phyloP scores from a whole-genome alignment of 2,113 vertebrate species.

The Herpailurus yagouaroundi region DNA sequence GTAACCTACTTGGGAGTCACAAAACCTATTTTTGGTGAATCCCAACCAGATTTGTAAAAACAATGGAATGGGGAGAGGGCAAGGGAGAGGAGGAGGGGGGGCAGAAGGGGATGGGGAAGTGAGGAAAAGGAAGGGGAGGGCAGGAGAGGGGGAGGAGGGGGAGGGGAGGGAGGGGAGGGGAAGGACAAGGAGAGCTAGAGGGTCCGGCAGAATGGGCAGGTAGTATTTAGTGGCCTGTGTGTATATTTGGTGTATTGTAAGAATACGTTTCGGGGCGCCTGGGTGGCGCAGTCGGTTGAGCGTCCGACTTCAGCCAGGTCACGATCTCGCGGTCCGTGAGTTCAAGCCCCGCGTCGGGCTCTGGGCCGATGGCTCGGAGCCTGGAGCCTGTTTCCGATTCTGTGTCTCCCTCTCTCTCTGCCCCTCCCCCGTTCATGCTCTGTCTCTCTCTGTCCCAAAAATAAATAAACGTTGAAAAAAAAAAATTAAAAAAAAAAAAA shows the following conservation, averaged over 20 bases:
- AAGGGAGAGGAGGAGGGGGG: rapidly evolving
- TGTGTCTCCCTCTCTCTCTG: too few relatives aligned
- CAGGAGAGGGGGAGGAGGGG: rapidly evolving
- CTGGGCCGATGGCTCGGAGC: too few relatives aligned
- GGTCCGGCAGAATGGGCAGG: rapidly evolving
- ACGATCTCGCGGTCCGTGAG: too few relatives aligned
- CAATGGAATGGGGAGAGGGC: background rate
- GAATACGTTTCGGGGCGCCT: background rate
- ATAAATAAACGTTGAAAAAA: too few relatives aligned
- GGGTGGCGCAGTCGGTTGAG: too few relatives aligned
- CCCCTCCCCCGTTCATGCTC: too few relatives aligned
- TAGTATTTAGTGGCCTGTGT: rapidly evolving
- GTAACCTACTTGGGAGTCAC: background rate
- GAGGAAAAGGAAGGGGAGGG: rapidly evolving
- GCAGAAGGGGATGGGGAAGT: rapidly evolving
- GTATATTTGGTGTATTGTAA: background rate
- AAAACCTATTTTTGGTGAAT: background rate
- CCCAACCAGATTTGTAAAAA: background rate
- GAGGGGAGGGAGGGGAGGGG: rapidly evolving
- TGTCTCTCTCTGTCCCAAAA: too few relatives aligned
- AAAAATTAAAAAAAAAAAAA: too few relatives aligned
- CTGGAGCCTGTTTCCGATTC: too few relatives aligned
- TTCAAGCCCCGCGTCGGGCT: too few relatives aligned
- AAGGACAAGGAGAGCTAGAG: background rate
- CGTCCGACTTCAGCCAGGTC: too few relatives aligned